Conservation (phyloP, 2,113 vertebrate genomes). For the Aepyceros melampus region DNA sequence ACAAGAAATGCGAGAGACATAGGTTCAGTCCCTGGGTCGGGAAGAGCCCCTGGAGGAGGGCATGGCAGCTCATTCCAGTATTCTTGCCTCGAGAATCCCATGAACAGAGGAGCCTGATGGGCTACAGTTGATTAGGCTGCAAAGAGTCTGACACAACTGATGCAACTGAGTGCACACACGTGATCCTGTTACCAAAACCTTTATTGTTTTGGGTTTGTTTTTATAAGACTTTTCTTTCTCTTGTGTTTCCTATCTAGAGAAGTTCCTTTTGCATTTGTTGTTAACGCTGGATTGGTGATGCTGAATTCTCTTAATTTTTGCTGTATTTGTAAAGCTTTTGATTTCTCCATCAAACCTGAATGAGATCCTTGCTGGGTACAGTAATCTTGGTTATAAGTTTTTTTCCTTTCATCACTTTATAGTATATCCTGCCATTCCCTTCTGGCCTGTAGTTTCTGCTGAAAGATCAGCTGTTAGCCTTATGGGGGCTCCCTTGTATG, state of each 20-base stretch:
- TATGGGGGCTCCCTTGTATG: neutral
- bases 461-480: neutral
- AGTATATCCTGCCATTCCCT: neutral
- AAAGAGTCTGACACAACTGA: neutral
- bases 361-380: neutral
- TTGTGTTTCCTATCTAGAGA: neutral
- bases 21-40: neutral
- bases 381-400: neutral
- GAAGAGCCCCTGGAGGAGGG: neutral
- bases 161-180: neutral
- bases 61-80: neutral
- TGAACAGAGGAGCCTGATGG: neutral
- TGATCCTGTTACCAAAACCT: neutral
- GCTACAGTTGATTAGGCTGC: neutral
- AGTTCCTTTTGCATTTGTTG: neutral
- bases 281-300: neutral
- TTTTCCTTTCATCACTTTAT: neutral
- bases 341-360: neutral
- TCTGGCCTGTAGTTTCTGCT: neutral
- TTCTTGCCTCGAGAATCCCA: neutral
- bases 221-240: neutral
- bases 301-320: neutral
- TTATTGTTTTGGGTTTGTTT: neutral
- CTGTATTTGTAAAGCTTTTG: neutral
- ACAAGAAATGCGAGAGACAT: neutral